Evolutionary conservation across 2,797 vertebrate species (phyloP).

Genomic region (Clarias laeviceps): DNA sequence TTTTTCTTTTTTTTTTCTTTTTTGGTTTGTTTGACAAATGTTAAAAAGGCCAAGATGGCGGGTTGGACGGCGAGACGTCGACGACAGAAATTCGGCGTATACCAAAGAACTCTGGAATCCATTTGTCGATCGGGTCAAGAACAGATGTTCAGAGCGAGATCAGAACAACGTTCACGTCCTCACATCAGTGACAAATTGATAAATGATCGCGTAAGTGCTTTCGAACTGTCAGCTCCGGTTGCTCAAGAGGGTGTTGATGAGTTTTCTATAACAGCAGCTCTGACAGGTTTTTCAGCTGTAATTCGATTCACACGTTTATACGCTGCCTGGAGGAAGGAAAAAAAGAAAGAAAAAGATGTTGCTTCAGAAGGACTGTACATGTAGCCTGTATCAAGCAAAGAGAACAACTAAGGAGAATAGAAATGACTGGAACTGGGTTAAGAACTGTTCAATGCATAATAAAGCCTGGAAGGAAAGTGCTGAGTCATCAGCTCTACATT

Average conservation of each 20-base stretch:
- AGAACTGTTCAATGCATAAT: too few species aligned
- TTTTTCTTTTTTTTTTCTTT: too few species aligned
- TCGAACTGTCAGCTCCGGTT: background rate
- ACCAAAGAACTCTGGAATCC: conserved; percentile 10
- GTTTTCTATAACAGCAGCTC: background rate
- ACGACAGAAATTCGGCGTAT: background rate
- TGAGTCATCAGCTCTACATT: too few species aligned
- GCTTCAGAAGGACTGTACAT: too few species aligned
- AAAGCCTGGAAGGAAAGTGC: too few species aligned
- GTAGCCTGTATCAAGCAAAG: too few species aligned
- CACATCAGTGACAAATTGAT: background rate
- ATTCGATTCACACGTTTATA: background rate
- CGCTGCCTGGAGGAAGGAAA: too few species aligned
- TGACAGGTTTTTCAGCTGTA: background rate
- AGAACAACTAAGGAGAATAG: too few species aligned
- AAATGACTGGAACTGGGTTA: too few species aligned
- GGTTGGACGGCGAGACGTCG: conserved; percentile 19
- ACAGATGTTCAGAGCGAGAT: conserved; percentile 17
- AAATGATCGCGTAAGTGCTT: background rate
- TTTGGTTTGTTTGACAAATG: conserved; percentile 13
- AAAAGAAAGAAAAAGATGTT: too few species aligned
- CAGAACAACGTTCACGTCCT: background rate
- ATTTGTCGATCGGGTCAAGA: background rate
- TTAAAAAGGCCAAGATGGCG: conserved; percentile 4
- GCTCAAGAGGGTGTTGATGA: background rate